Conservation (phyloP, 2,888 invertebrate species). For the Scaptomyza polygonia region DNA sequence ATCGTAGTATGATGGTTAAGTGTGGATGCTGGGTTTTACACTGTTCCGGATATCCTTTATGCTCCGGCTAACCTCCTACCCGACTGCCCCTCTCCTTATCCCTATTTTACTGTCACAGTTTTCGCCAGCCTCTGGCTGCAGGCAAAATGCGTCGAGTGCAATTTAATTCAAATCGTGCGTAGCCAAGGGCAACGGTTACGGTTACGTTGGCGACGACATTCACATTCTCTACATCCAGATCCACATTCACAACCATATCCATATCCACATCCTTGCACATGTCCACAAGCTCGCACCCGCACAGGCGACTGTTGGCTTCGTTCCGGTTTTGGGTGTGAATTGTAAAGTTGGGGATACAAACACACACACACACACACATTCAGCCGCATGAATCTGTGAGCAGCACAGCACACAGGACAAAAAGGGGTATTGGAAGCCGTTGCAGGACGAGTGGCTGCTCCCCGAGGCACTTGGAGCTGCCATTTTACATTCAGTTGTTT, state of each 20-base stretch:
- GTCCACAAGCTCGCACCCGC: conserved; percentile 6
- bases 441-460: conserved; percentile 21
- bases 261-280: conserved; percentile 6
- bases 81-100: neutral
- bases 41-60: conserved; percentile 20
- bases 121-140: conserved; percentile 26
- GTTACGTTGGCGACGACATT: conserved; percentile 26
- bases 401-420: conserved; percentile 12
- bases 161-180: conserved; percentile 78
- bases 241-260: neutral
- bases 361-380: neutral
- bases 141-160: conserved; percentile 71
- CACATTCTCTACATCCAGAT: conserved; percentile 13
- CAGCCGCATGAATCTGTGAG: conserved; percentile 32
- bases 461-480: conserved; percentile 53
- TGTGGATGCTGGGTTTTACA: neutral
- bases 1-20: conserved; percentile 30
- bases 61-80: neutral
- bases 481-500: conserved; percentile 75
- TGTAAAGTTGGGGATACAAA: neutral
- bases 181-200: conserved; percentile 68
- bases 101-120: neutral
- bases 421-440: neutral
- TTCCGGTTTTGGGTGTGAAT: neutral
- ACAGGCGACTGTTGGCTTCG: neutral